Conservation (phyloP, 2,888 invertebrate species). For the Blera fallax region DNA sequence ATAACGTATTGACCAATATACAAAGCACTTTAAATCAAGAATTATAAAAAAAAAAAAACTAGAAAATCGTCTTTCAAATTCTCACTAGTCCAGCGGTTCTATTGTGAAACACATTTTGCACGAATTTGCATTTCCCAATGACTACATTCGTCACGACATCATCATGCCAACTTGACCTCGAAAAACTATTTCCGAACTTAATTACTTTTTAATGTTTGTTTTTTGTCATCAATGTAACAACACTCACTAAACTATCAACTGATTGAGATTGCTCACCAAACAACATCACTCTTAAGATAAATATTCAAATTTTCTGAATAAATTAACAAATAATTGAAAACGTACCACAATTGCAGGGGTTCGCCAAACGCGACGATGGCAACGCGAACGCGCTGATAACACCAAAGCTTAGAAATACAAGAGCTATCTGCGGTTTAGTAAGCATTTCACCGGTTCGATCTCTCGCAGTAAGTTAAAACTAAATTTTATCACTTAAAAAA, state of each 20-base stretch:
- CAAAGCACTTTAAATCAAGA: no score
- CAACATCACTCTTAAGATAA: slow-evolving; percentile 31
- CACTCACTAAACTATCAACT: neutral
- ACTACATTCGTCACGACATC: slow-evolving; percentile 2
- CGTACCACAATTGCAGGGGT: slow-evolving; percentile 73
- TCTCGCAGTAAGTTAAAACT: slow-evolving; percentile 28
- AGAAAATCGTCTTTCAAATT: neutral
- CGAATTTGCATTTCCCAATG: neutral
- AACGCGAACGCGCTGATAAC: slow-evolving; percentile 45
- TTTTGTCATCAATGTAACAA: slow-evolving; percentile 8
- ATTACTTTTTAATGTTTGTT: slow-evolving; percentile 66
- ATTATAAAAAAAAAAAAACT: neutral
- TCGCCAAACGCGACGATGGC: slow-evolving; percentile 65
- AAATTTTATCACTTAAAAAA: neutral
- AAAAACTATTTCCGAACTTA: slow-evolving; percentile 41
- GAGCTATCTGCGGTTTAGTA: slow-evolving; percentile 31
- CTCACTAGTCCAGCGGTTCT: no score
- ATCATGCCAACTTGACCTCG: slow-evolving; percentile 41
- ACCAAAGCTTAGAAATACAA: slow-evolving; percentile 61
- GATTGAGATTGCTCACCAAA: neutral
- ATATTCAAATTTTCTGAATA: slow-evolving; percentile 58
- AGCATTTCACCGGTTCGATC: slow-evolving; percentile 61
- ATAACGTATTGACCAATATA: no score
- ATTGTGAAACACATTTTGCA: no score
- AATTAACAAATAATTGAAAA: slow-evolving; percentile 15